Evolutionary conservation across 2,797 vertebrate genomes (phyloP).

Genomic region (Denticeps clupeoides): DNA sequence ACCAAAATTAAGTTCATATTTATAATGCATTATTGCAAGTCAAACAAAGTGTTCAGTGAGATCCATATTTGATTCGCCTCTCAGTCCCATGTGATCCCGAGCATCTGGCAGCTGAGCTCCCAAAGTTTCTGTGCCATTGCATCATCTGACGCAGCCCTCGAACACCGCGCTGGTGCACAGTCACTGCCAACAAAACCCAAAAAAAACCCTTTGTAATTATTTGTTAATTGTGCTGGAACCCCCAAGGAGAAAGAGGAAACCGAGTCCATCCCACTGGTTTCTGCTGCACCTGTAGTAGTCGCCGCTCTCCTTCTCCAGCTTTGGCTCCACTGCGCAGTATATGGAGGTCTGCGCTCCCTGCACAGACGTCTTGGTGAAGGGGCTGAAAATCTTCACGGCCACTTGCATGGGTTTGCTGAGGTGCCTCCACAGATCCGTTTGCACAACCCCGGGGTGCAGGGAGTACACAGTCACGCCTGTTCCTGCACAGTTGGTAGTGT

Average conservation of each 20-base stretch:
- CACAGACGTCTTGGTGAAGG: constrained; percentile 60
- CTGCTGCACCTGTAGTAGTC: constrained; percentile 55
- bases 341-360: constrained; percentile 65
- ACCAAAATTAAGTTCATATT: no score
- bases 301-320: constrained; percentile 55
- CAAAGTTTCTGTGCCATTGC: constrained; percentile 58
- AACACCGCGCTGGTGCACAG: constrained; percentile 50
- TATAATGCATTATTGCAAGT: no score
- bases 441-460: constrained; percentile 65
- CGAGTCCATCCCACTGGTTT: no score
- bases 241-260: no score
- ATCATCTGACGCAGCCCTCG: constrained; percentile 49
- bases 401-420: constrained; percentile 53
- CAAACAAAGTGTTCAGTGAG: no score
- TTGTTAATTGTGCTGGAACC: no score
- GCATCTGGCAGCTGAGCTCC: constrained; percentile 61
- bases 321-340: constrained; percentile 58
- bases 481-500: no score
- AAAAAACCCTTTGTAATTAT: background rate
- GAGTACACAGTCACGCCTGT: constrained; percentile 56
- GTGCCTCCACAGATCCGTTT: constrained; percentile 63
- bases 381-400: constrained; percentile 51
- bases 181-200: constrained; percentile 39
- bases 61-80: no score
- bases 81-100: constrained; percentile 58